phyloP scores from a whole-genome alignment of 2,113 vertebrate genomes.

The Columba janthina region DNA sequence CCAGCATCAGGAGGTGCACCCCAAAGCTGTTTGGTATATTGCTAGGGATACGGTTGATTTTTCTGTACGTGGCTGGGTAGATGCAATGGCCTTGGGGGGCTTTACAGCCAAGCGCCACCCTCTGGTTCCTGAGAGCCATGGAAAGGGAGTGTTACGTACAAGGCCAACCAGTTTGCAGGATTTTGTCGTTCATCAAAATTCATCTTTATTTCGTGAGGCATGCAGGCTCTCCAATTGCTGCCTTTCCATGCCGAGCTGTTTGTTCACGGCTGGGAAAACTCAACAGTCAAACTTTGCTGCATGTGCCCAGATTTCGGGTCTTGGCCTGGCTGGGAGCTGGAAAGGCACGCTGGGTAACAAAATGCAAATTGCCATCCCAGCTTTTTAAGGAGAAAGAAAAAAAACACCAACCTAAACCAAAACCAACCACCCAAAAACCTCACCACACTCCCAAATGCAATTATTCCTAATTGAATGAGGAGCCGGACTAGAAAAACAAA shows the following conservation, averaged over 20 bases:
- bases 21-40: background rate
- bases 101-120: background rate
- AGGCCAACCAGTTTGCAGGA: background rate
- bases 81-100: background rate
- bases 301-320: background rate
- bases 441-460: constrained; percentile 27
- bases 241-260: background rate
- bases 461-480: constrained; percentile 54
- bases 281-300: background rate
- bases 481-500: constrained; percentile 31
- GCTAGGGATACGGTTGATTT: accelerated
- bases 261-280: background rate
- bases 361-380: background rate
- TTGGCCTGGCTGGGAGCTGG: background rate
- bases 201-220: background rate
- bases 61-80: background rate
- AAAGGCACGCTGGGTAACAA: background rate
- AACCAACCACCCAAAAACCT: background rate
- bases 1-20: background rate
- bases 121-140: accelerated
- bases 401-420: background rate
- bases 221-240: accelerated
- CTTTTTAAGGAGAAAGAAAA: background rate
- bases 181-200: accelerated
- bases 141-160: background rate